Evolutionary conservation across 2,113 vertebrate genomes (phyloP).

Genomic region (Notarius quadriscutis): DNA sequence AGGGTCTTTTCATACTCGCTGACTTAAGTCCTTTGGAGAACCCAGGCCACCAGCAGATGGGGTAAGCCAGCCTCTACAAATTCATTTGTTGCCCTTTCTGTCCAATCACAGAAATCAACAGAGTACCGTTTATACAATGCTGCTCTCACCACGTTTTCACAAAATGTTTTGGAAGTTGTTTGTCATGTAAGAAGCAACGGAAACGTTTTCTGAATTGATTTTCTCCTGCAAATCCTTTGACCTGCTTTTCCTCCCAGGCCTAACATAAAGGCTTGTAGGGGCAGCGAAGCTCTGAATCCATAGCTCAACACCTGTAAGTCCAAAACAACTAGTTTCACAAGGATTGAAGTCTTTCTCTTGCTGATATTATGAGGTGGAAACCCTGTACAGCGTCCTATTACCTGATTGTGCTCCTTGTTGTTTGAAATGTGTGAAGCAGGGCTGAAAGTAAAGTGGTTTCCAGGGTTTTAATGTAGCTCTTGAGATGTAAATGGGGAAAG

Average conservation of each 20-base stretch:
- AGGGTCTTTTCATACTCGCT: slow-evolving; percentile 52
- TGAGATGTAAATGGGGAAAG: background rate
- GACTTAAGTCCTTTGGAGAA: slow-evolving; percentile 56
- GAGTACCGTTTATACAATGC: slow-evolving; percentile 58
- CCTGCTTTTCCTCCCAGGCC: slow-evolving; percentile 99
- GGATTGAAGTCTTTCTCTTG: slow-evolving; percentile 87
- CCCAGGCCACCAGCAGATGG: slow-evolving; percentile 66
- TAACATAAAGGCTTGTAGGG: slow-evolving; percentile 99
- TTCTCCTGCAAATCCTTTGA: slow-evolving; percentile 92
- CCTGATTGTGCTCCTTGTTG: slow-evolving; percentile 37
- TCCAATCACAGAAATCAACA: slow-evolving; percentile 64
- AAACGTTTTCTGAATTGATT: slow-evolving; percentile 57
- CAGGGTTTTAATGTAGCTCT: slow-evolving; percentile 24
- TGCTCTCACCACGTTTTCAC: slow-evolving; percentile 58
- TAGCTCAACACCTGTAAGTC: slow-evolving; percentile 99
- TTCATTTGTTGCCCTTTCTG: slow-evolving; percentile 66
- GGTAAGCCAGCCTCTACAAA: slow-evolving; percentile 81
- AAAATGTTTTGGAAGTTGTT: slow-evolving; percentile 62
- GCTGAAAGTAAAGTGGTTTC: slow-evolving; percentile 38
- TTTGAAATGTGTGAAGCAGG: slow-evolving; percentile 41
- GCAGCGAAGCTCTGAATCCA: slow-evolving; percentile 97
- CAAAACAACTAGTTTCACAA: slow-evolving; percentile 89
- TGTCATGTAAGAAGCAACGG: slow-evolving; percentile 58
- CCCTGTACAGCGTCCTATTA: slow-evolving; percentile 58
- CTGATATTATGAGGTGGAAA: slow-evolving; percentile 61